Conservation (phyloP, 2,797 vertebrate genomes). For the Coreius guichenoti region DNA sequence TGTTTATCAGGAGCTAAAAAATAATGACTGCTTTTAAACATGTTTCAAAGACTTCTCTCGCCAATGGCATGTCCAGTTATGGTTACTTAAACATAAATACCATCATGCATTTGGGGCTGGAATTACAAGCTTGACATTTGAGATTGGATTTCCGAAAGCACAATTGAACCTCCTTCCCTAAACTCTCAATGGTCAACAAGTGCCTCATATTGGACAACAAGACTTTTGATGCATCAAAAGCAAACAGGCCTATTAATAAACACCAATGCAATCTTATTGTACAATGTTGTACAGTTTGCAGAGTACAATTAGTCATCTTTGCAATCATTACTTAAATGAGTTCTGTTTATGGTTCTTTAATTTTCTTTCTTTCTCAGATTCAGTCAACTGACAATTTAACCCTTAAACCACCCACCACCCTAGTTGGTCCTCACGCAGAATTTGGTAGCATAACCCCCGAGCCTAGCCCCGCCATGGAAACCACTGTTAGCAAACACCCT, state of each 20-base stretch:
- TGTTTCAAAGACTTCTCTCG: not conserved
- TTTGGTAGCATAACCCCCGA: slow-evolving; percentile 24
- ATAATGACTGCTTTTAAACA: not conserved
- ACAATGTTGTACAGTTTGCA: not conserved
- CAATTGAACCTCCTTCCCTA: not conserved
- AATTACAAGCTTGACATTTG: not conserved
- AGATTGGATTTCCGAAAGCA: not conserved
- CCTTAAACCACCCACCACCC: slow-evolving; percentile 53
- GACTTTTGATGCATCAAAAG: not conserved
- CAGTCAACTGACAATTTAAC: slow-evolving; percentile 59
- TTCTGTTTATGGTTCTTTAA: slow-evolving; percentile 15
- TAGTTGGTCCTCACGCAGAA: slow-evolving; percentile 55
- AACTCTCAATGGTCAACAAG: not conserved
- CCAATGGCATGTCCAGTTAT: not conserved
- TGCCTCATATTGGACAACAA: not conserved
- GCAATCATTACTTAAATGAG: not conserved
- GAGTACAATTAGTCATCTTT: not conserved
- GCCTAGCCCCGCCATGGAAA: slow-evolving; percentile 66
- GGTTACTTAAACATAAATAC: not conserved
- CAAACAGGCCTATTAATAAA: too few relatives aligned
- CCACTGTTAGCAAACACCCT: slow-evolving; percentile 70
- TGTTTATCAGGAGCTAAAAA: not conserved
- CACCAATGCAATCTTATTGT: not conserved
- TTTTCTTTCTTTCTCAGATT: slow-evolving; percentile 65
- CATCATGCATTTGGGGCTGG: not conserved